These are phyloP conservation scores for Rhamphomyia laevipes DNA, from an alignment of 2,888 invertebrate genomes.

Conservation along the genomic window DNA sequence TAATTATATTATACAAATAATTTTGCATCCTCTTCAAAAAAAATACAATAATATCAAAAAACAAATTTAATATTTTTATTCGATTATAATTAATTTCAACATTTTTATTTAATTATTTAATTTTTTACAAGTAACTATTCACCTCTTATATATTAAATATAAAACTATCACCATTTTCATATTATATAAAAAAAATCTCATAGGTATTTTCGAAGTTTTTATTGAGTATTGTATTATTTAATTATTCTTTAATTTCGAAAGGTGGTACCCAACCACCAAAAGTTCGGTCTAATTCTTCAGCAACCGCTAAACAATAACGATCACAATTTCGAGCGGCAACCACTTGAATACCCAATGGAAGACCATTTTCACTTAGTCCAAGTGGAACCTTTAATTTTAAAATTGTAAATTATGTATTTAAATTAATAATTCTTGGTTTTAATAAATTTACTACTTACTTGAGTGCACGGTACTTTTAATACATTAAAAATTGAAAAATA, in stretches of 20 bases:
- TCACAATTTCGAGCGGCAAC: constrained; percentile 75
- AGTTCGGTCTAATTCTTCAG: constrained; percentile 70
- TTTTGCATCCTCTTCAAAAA: too few relatives aligned
- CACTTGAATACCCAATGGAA: constrained; percentile 83
- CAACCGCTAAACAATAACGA: constrained; percentile 76
- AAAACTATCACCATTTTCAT: not conserved
- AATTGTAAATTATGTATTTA: not conserved
- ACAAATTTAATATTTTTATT: too few relatives aligned
- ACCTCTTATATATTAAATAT: too few relatives aligned
- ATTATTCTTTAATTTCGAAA: constrained; percentile 27
- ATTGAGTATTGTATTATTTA: not conserved
- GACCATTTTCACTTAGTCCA: constrained; percentile 66
- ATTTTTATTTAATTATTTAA: too few relatives aligned
- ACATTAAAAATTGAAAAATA: constrained; percentile 81
- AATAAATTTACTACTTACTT: constrained; percentile 41
- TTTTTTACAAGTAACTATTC: too few relatives aligned
- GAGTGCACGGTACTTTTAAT: constrained; percentile 68
- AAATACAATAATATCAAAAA: too few relatives aligned
- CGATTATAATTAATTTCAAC: too few relatives aligned
- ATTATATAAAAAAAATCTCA: not conserved
- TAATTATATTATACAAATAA: too few relatives aligned
- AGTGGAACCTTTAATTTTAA: constrained; percentile 54
- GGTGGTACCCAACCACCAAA: constrained; percentile 87
- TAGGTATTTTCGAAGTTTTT: not conserved
- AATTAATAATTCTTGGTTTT: not conserved